A percentile compares a stretch with the other conserved stretches of the same genome.
These are phyloP conservation scores for Epinephelus awoara DNA, from an alignment of 2,797 vertebrate species.

Conservation along the genomic window DNA sequence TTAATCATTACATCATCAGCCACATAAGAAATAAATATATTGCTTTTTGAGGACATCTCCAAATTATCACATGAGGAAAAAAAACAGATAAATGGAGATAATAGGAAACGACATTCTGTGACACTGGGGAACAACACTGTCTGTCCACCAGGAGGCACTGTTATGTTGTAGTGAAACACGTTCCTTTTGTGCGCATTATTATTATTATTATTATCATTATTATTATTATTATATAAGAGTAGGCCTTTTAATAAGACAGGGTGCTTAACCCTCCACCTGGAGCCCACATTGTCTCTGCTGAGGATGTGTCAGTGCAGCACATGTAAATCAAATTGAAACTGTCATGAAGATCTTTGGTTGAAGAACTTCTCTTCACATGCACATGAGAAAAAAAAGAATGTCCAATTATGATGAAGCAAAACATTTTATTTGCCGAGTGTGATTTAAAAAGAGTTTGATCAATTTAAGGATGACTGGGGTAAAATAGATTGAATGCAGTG, in stretches of 20 bases:
- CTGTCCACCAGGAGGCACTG: slow-evolving; percentile 86
- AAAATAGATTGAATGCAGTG: neutral
- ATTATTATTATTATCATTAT: slow-evolving; percentile 42
- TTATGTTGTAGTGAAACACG: slow-evolving; percentile 65
- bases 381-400: slow-evolving; percentile 41
- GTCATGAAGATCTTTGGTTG: slow-evolving; percentile 78
- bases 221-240: slow-evolving; percentile 57
- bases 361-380: slow-evolving; percentile 61
- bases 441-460: slow-evolving; percentile 19
- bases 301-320: slow-evolving; percentile 46
- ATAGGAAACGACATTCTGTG: slow-evolving; percentile 75
- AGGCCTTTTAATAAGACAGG: slow-evolving; percentile 53
- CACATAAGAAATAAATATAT: slow-evolving; percentile 80
- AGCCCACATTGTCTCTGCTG: slow-evolving; percentile 49
- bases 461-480: slow-evolving; percentile 11
- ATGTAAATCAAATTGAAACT: slow-evolving; percentile 37
- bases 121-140: slow-evolving; percentile 75
- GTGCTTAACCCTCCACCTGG: slow-evolving; percentile 41
- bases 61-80: slow-evolving; percentile 61
- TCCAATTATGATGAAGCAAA: slow-evolving; percentile 33
- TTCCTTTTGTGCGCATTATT: slow-evolving; percentile 68
- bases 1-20: slow-evolving; percentile 64
- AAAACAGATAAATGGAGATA: slow-evolving; percentile 68
- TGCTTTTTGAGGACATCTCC: slow-evolving; percentile 82
- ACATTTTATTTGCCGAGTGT: slow-evolving; percentile 26